Evolutionary conservation across 2,113 vertebrate species (phyloP), one percentile per base, ranked within the genome.

Genomic region (Bolborhynchus lineola): DNA sequence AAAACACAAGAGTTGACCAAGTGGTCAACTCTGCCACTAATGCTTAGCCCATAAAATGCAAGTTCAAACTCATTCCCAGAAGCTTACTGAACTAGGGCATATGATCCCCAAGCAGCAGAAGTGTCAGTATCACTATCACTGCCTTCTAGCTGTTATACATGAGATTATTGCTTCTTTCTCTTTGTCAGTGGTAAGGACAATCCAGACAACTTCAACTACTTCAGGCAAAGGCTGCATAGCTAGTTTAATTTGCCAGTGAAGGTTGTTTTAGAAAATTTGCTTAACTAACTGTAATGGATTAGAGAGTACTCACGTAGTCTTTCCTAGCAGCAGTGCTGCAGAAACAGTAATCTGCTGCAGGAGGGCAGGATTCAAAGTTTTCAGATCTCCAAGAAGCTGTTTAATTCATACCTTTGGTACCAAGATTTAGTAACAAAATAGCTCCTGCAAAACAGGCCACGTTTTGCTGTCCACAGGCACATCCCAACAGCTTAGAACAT

Each of bases 261-360:
- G 20, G 42, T 44, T 65, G 41, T 62, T 93, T 88, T 49, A 81
- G 71, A 47, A 90, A 93, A 88, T 70, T 92, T 41, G 6, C 41
- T 88, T 88, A 85, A 95, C 82, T 93, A 92, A 80, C 75, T 90
- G 59, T 74, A 94, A 95, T 74, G n/a, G 82, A 90, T 80, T 93
- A 90, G 44, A 59, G 75, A 82, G 29, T 31, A 82, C 31, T 93
- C 49, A 63, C 14, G 46, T 31, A 12, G 85, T 76, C 63, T 80
- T 76, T 83, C 71, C 59, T 57, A 44, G 67, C 52, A 95, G 74
- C 63, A 81, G 64, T 31, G 28, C 64, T 81, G 29, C 63, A 93
- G 49, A 88, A 77, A 14, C 59, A 74, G 39, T 82, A 33, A 62
- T 37, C 50, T 44, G 37, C 37, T 84, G 29, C 46, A 91, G 65